A percentile compares a stretch with the other conserved stretches of the same genome.
Evolutionary conservation across 2,797 vertebrate species (phyloP).

Genomic region (Sus cebifrons): DNA sequence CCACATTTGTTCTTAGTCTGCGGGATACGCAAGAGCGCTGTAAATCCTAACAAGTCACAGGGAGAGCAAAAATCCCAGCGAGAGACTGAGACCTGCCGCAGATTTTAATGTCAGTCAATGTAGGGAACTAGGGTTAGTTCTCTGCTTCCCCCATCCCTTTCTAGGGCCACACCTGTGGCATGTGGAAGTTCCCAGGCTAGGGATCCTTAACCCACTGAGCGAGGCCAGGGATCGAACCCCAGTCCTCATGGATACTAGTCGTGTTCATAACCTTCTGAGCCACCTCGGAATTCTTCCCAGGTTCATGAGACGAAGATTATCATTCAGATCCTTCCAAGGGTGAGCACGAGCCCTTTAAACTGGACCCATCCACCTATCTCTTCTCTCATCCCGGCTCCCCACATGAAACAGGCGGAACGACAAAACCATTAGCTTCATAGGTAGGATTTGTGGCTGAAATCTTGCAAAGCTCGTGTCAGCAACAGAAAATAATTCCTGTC

Average conservation of each 20-base stretch:
- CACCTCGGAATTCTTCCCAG: too few species aligned
- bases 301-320: conserved; percentile 62
- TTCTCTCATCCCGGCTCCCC: neutral
- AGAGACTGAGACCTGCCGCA: neutral
- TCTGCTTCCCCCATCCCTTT: too few species aligned
- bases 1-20: conserved; percentile 31
- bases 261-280: too few species aligned
- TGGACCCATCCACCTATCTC: too few species aligned
- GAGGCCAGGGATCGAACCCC: too few species aligned
- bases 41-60: conserved; percentile 63
- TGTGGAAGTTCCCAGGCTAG: too few species aligned
- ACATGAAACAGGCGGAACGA: conserved; percentile 36
- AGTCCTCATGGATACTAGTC: too few species aligned
- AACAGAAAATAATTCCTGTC: conserved; percentile 74
- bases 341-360: neutral
- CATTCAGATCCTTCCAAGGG: neutral
- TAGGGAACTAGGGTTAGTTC: conserved; percentile 18
- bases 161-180: too few species aligned
- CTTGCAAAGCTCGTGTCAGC: conserved; percentile 68
- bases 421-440: conserved; percentile 62
- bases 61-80: conserved; percentile 41
- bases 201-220: too few species aligned
- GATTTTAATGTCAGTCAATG: conserved; percentile 47
- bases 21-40: conserved; percentile 28
- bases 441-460: conserved; percentile 58